Base-by-base conservation (phyloP, 2,113 vertebrate genomes). In the Apeltes quadracus region DNA sequence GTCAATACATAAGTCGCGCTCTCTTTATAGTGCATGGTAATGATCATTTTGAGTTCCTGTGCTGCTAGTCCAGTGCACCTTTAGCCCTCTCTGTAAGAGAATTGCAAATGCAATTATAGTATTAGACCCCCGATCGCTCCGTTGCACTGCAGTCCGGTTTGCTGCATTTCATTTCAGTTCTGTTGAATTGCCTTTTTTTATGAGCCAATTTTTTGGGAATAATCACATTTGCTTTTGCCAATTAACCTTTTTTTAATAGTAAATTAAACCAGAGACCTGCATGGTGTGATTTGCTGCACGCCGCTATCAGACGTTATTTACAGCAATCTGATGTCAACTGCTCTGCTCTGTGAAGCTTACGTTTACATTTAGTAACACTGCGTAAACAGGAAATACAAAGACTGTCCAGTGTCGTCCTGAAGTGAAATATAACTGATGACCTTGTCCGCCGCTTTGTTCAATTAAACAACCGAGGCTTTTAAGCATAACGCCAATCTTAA, bases 351-450 rank as follows among this genome's bases (percentile, higher is more conserved):
- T 48, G n/a, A 58, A 16, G 15, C 29, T 29, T 61, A 58, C 46
- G 50, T 22, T 20, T 18, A 20, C 5, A 43, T 41, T 43, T 58
- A 16, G 27, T 7, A 25, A 34, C 18, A 64, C 7, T 54, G 34
- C 10, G 8, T n/a, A 23, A 7, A 8, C 34, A 1, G 7, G 29
- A 67, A 61, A 72, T 15, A 7, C 51, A 51, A 61, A 66, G 20
- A 63, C 38, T 15, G 38, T 61, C 44, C 54, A 54, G 62, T 15
- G 5, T 20, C 39, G 64, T 54, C 36, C 4, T 53, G 25, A 50
- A 75, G 22, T 25, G 66, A 14, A 2, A 69, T 54, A 74, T 50
- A 44, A 7, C 72, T 66, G 67, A 57, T 25, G 27, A 34, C 57
- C 41, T 51, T 29, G 41, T 55, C 56, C 73, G 71, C 57, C 22